Percentiles rank a stretch among this genome's conserved stretches.
phyloP scores from a whole-genome alignment of 1,140 invertebrate species.

The Caenorhabditis brenneri region DNA sequence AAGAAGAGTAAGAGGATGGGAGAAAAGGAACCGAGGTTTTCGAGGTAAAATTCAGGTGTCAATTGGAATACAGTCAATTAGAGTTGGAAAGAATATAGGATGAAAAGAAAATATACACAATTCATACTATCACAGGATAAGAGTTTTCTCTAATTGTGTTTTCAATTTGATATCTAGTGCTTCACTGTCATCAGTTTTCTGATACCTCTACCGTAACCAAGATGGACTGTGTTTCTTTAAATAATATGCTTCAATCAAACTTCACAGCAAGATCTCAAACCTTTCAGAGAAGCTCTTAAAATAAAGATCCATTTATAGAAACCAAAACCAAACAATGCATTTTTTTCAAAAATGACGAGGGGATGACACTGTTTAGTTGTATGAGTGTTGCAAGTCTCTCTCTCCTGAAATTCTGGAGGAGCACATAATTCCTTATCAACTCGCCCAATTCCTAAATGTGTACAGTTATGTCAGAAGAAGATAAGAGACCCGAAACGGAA shows the following conservation, averaged over 20 bases:
- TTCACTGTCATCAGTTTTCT: too few relatives aligned
- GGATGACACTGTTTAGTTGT: neutral
- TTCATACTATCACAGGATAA: too few relatives aligned
- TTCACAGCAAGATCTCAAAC: too few relatives aligned
- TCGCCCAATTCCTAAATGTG: neutral
- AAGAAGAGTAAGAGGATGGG: neutral
- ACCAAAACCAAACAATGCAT: neutral
- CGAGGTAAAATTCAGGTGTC: neutral
- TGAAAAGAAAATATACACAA: too few relatives aligned
- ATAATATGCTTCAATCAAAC: too few relatives aligned
- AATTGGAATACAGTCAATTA: neutral
- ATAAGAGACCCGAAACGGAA: constrained; percentile 38
- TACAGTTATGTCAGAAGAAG: neutral
- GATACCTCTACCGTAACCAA: too few relatives aligned
- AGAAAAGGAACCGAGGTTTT: neutral
- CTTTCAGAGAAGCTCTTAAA: too few relatives aligned
- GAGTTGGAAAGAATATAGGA: too few relatives aligned
- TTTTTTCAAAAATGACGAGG: neutral
- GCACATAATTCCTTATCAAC: neutral
- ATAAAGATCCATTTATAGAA: too few relatives aligned
- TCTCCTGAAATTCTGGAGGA: constrained; percentile 7
- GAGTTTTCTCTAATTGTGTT: too few relatives aligned
- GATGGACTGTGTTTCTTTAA: too few relatives aligned
- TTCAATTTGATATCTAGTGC: too few relatives aligned
- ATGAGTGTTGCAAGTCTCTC: neutral